These are phyloP conservation scores for Alouatta palliata DNA, from an alignment of 2,113 vertebrate species.

Conservation along the genomic window DNA sequence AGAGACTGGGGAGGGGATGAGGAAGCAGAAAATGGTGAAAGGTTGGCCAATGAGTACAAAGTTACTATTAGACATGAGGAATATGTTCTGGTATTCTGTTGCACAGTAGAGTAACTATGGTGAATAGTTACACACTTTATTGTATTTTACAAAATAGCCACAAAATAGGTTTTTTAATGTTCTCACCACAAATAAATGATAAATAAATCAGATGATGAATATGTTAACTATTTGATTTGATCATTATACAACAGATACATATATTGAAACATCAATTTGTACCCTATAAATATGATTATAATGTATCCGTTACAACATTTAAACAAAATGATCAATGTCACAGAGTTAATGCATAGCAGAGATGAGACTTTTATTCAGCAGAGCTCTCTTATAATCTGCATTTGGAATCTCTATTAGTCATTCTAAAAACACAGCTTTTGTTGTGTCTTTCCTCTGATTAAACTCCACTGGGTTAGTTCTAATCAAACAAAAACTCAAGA, in stretches of 20 bases:
- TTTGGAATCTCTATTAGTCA: slow-evolving; percentile 3
- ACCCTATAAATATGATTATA: neutral
- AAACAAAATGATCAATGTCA: neutral
- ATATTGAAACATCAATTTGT: neutral
- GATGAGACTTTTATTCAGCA: neutral
- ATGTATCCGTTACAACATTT: neutral
- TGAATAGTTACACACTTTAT: neutral
- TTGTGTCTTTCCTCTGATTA: neutral
- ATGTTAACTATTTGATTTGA: neutral
- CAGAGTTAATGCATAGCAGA: neutral
- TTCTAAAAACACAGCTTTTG: neutral
- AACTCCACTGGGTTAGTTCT: neutral
- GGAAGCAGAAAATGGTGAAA: neutral
- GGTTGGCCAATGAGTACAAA: neutral
- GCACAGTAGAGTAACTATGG: neutral
- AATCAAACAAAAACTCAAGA: neutral
- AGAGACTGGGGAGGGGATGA: neutral
- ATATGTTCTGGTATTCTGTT: neutral
- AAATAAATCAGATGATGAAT: neutral
- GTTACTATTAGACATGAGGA: neutral
- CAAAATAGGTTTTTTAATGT: neutral
- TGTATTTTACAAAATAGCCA: neutral
- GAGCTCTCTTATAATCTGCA: neutral
- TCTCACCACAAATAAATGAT: neutral
- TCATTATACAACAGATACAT: neutral